Evolutionary conservation across 2,888 invertebrate genomes (phyloP).

Genomic region (Philereme transversata): DNA sequence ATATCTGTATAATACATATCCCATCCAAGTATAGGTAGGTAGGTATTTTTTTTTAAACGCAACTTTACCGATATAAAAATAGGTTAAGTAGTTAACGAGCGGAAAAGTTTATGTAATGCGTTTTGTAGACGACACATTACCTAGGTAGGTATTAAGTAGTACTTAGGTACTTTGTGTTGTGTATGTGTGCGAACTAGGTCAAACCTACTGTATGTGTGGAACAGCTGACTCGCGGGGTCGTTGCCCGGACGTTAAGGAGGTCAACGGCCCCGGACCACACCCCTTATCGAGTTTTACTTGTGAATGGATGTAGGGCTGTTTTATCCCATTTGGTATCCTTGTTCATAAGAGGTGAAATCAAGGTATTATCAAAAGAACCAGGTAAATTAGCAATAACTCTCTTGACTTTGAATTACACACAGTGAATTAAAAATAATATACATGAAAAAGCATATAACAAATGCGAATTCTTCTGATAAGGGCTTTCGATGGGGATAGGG

Average conservation of each 20-base stretch:
- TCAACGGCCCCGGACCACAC: conserved; percentile 56
- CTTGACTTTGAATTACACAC: too few species aligned
- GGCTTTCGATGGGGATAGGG: too few species aligned
- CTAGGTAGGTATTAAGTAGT: too few species aligned
- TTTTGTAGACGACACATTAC: conserved; percentile 31
- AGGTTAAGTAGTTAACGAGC: conserved; percentile 37
- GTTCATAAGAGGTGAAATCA: background rate
- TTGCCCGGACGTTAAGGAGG: conserved; percentile 53
- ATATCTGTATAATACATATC: background rate
- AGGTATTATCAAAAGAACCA: too few species aligned
- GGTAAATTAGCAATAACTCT: too few species aligned
- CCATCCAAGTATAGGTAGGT: background rate
- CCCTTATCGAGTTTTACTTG: conserved; percentile 46
- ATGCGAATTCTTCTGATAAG: too few species aligned
- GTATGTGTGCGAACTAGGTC: conserved; percentile 44
- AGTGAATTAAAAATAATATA: too few species aligned
- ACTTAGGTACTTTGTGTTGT: conserved; percentile 13
- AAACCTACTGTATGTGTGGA: conserved; percentile 53
- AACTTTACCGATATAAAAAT: conserved; percentile 19
- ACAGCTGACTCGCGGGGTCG: conserved; percentile 67
- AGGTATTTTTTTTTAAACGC: background rate
- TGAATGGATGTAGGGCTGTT: conserved; percentile 48
- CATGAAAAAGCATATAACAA: too few species aligned
- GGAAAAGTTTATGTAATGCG: conserved; percentile 50
- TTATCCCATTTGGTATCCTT: conserved; percentile 28